These are phyloP conservation scores for Irena cyanogastra DNA, from an alignment of 2,113 vertebrate species.

Conservation along the genomic window DNA sequence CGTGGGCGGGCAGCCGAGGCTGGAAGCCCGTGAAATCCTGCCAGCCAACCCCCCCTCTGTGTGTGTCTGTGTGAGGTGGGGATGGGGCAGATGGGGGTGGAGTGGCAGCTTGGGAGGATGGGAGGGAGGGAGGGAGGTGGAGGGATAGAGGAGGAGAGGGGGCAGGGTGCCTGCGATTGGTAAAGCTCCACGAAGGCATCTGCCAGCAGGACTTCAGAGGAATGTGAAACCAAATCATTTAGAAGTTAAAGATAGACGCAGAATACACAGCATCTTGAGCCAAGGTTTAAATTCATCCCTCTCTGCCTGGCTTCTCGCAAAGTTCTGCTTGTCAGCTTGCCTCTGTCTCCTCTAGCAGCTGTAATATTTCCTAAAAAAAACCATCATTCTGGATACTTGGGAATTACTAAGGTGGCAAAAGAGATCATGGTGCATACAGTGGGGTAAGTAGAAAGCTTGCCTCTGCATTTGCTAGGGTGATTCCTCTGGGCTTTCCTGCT, in stretches of 20 bases:
- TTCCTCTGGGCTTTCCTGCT: not conserved
- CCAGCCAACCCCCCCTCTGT: not conserved
- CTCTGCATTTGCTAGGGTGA: not conserved
- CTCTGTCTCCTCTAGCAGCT: constrained; percentile 14
- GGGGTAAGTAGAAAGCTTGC: constrained; percentile 78
- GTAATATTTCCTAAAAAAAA: constrained; percentile 28
- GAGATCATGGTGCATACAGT: constrained; percentile 74
- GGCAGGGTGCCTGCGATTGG: constrained; percentile 78
- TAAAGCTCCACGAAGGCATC: constrained; percentile 74
- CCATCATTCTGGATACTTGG: constrained; percentile 44
- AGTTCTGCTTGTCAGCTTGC: constrained; percentile 50
- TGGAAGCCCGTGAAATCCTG: not conserved
- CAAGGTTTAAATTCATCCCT: constrained; percentile 79
- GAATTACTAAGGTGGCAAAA: constrained; percentile 39
- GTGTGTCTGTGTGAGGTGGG: not conserved
- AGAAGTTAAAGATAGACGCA: constrained; percentile 97
- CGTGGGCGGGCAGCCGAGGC: not conserved
- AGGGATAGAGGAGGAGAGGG: constrained; percentile 60
- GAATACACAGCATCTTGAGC: constrained; percentile 74
- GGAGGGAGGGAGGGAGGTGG: constrained; percentile 13
- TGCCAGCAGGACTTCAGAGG: constrained; percentile 84
- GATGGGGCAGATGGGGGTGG: not conserved
- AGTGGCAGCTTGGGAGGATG: not conserved
- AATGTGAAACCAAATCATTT: constrained; percentile 92
- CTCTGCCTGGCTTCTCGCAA: constrained; percentile 49